Evolutionary conservation across 92 coral and sea anemone genomes (phyloP).

Genomic region (Epizoanthus illoricatus): DNA sequence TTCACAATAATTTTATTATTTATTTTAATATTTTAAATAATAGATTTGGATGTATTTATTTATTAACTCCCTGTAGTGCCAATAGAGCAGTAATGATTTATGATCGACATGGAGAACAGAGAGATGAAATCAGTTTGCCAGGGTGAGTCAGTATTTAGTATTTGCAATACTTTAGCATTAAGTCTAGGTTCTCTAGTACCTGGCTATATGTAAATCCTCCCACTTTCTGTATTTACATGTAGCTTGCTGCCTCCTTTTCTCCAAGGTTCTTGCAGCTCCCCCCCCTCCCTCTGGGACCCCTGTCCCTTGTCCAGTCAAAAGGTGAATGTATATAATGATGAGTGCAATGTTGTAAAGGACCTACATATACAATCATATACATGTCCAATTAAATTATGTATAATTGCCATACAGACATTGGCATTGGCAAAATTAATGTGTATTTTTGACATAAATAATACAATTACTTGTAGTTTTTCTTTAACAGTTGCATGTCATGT

Average conservation of each 20-base stretch:
- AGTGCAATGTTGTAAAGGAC: no score
- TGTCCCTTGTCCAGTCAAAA: no score
- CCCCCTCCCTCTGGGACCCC: no score
- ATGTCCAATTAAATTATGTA: no score
- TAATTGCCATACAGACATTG: no score
- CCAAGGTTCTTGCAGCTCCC: not conserved
- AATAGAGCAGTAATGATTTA: conserved; percentile 78
- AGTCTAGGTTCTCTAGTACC: not conserved
- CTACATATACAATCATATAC: no score
- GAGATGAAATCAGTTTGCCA: conserved; percentile 91
- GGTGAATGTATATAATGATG: no score
- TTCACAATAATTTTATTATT: not conserved
- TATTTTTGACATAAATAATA: no score
- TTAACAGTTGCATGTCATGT: no score
- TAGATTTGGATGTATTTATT: not conserved
- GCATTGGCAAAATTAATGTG: no score
- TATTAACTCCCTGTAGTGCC: conserved; percentile 47
- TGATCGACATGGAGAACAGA: conserved; percentile 97
- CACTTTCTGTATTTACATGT: not conserved
- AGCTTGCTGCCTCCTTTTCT: not conserved
- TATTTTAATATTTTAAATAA: not conserved
- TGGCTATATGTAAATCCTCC: not conserved
- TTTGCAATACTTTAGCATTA: not conserved
- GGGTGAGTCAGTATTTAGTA: conserved; percentile 60
- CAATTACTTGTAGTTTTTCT: no score